Base-by-base conservation (phyloP, 1,140 invertebrate species). In the Tetragonula clypearis region DNA sequence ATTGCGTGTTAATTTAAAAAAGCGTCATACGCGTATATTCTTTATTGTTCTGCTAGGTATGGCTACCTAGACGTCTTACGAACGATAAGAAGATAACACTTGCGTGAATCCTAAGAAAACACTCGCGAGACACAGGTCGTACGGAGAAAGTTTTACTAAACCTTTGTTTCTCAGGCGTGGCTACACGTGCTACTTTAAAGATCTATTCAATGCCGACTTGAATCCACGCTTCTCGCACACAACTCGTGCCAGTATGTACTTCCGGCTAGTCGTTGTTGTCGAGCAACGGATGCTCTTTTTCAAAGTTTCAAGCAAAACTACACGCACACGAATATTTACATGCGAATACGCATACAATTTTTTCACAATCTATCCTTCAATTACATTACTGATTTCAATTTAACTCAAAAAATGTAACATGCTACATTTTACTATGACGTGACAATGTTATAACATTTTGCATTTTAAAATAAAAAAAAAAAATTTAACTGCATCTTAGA, bases 161-260 rank as follows among this genome's bases (percentile, higher is more conserved):
- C 35, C 55, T 87, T 83, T 80, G 79, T 86, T 82, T 66, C 26
- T 60, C 72, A 49, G 14, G 55, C 26, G 56, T 81, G 71, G 74
- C 75, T 60, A 56, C 82, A 85, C 68, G 82, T 80, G 76, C 79
- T 60, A 82, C 87, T 88, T 86, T 66, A 69, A 60, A 65, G 53
- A 78, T 82, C 82, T 65, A 19, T 53, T 49, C 66, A 30, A 77
- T 60, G 9, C 17, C 53, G 30, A 68, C 53, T 76, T 60, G 80
- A 55, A 72, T 81, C 72, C 65, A 89, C 68, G 84, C 55, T 86
- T 86, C 26, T 76, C 77, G 87, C 80, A 58, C 73, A 78, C 75
- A 78, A 82, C 78, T 82, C 72, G 72, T 19, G 79, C 26, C 65
- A 71, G 55, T 74, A 84, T 74, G 55, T 74, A 84, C 78, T 90